These are phyloP conservation scores for Exaiptasia diaphana DNA, from an alignment of 64 coral and sea anemone genomes.

Conservation along the genomic window DNA sequence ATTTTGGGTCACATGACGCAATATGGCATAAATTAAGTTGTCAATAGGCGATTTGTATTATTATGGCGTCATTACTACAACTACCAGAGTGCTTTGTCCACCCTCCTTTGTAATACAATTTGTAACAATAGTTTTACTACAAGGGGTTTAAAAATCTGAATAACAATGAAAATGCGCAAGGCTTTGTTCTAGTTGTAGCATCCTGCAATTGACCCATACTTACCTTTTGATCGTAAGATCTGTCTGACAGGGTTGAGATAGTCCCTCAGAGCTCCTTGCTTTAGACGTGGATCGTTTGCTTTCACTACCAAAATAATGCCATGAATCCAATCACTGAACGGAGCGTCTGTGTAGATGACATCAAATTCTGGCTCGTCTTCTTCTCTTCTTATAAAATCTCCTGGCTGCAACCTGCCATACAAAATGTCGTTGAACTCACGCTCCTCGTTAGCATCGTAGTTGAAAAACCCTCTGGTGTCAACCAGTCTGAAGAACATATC, in stretches of 20 bases:
- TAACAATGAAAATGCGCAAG: too few relatives aligned
- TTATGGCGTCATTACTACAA: too few relatives aligned
- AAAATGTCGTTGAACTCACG: conserved; percentile 55
- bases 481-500: conserved; percentile 68
- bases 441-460: conserved; percentile 20
- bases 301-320: conserved; percentile 50
- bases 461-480: conserved; percentile 65
- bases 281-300: conserved; percentile 48
- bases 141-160: too few relatives aligned
- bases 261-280: conserved; percentile 11
- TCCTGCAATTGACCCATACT: too few relatives aligned
- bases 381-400: conserved; percentile 22
- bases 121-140: too few relatives aligned
- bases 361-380: background rate
- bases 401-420: conserved; percentile 38
- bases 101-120: too few relatives aligned
- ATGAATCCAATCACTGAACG: conserved; percentile 34
- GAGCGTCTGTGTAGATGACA: background rate
- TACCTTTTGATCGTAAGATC: conserved; percentile 43
- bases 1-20: too few relatives aligned
- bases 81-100: too few relatives aligned
- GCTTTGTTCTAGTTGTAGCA: too few relatives aligned
- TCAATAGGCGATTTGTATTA: too few relatives aligned
- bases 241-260: conserved; percentile 50
- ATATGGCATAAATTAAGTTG: too few relatives aligned